Evolutionary conservation across 1,140 invertebrate species (phyloP).

Genomic region (Pseudomyrmex dendroicus): DNA sequence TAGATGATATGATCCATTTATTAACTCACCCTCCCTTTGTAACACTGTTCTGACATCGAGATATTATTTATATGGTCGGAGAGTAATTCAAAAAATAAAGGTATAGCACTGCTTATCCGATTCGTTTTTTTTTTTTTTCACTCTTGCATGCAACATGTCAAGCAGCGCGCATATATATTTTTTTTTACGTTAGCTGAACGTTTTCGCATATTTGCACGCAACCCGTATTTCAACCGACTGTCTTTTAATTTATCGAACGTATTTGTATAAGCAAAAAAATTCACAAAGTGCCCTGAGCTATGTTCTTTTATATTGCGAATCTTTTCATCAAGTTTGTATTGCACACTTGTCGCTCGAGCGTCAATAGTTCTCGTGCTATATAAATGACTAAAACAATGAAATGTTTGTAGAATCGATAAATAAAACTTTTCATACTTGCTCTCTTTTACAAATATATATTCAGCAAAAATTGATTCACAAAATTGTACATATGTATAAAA

Average conservation of each 20-base stretch:
- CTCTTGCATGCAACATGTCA: background rate
- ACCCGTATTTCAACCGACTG: conserved; percentile 36
- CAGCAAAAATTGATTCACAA: too few species aligned
- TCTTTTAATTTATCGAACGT: conserved; percentile 47
- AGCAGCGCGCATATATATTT: background rate
- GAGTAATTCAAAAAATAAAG: conserved; percentile 4
- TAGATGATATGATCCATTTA: conserved; percentile 41
- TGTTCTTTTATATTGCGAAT: conserved; percentile 6
- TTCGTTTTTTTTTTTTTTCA: background rate
- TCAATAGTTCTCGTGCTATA: background rate
- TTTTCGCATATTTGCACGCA: conserved; percentile 36
- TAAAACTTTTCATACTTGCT: background rate
- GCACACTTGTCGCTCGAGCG: background rate
- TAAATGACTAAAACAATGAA: background rate
- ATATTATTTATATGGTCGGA: conserved; percentile 21
- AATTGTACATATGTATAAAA: too few species aligned
- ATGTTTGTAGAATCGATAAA: background rate
- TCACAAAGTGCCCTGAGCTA: conserved; percentile 17
- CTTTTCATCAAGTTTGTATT: conserved; percentile 17
- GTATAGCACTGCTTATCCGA: background rate
- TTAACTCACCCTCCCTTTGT: conserved; percentile 22
- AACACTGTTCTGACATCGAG: conserved; percentile 10
- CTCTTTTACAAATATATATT: too few species aligned
- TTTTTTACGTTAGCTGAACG: conserved; percentile 27
- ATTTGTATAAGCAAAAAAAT: conserved; percentile 35